phyloP scores from a whole-genome alignment of 1,140 invertebrate genomes.

The Trichomalopsis sarcophagae region DNA sequence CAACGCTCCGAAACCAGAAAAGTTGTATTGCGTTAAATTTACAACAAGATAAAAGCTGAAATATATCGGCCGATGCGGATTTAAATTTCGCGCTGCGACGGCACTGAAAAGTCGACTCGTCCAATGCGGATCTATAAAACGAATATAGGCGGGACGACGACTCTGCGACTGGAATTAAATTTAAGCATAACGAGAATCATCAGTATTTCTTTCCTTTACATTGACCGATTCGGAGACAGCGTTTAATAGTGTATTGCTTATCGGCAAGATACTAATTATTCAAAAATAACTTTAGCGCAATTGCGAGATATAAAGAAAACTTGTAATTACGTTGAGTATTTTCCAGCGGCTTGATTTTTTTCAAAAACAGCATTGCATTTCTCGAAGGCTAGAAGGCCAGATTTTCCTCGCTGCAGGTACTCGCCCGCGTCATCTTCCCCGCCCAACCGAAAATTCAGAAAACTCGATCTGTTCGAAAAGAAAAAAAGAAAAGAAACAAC shows the following conservation, averaged over 20 bases:
- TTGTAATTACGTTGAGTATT: background rate
- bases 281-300: background rate
- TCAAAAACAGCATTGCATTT: background rate
- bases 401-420: background rate
- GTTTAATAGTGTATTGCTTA: background rate
- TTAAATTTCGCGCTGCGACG: constrained; percentile 43
- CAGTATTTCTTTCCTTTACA: constrained; percentile 37
- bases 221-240: too few relatives aligned
- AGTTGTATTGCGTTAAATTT: constrained; percentile 1
- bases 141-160: constrained; percentile 35
- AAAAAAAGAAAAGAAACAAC: constrained; percentile 1
- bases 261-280: background rate
- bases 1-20: background rate
- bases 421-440: background rate
- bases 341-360: background rate
- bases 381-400: background rate
- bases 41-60: background rate
- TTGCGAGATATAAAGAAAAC: too few relatives aligned
- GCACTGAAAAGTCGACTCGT: constrained; percentile 36
- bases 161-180: constrained; percentile 45
- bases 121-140: constrained; percentile 48
- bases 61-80: background rate
- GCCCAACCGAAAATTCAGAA: constrained; percentile 3
- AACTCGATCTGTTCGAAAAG: background rate
- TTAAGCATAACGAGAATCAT: constrained; percentile 48